Percentiles rank a stretch among this genome's conserved stretches.
These are phyloP conservation scores for Cryptophagus acutangulus DNA, from an alignment of 2,888 invertebrate genomes.

Conservation along the genomic window DNA sequence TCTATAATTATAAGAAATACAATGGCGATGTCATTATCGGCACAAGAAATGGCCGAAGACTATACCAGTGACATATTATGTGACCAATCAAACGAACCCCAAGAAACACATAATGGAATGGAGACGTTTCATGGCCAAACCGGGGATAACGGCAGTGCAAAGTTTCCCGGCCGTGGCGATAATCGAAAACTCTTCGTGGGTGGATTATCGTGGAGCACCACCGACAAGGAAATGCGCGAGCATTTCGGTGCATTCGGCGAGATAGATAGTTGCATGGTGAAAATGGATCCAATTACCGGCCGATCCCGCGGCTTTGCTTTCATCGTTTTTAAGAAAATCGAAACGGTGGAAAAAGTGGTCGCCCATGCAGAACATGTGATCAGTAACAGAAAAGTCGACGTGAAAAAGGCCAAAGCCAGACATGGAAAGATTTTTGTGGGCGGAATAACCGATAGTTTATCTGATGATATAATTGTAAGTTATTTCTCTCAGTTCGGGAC, in stretches of 20 bases:
- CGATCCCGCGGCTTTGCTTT: constrained; percentile 95
- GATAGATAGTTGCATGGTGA: constrained; percentile 93
- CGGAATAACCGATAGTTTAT: constrained; percentile 85
- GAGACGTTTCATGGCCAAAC: no score
- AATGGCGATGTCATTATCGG: no score
- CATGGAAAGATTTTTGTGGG: constrained; percentile 97
- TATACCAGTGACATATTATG: no score
- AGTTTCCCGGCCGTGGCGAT: no score
- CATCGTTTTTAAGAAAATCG: constrained; percentile 85
- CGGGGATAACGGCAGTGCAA: no score
- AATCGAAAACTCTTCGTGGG: no score
- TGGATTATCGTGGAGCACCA: no score
- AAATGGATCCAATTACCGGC: constrained; percentile 93
- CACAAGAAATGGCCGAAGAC: no score
- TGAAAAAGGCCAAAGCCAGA: constrained; percentile 91
- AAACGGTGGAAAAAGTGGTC: constrained; percentile 88
- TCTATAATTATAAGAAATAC: no score
- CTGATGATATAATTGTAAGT: constrained; percentile 89
- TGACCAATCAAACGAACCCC: no score
- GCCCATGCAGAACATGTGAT: constrained; percentile 85
- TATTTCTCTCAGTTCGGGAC: constrained; percentile 91
- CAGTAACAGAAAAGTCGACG: constrained; percentile 93
- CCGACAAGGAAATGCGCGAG: constrained; percentile 91
- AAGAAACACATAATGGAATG: no score
- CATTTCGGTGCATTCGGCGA: constrained; percentile 92